Conservation (phyloP, 2,113 vertebrate species). For the Oxyura jamaicensis region DNA sequence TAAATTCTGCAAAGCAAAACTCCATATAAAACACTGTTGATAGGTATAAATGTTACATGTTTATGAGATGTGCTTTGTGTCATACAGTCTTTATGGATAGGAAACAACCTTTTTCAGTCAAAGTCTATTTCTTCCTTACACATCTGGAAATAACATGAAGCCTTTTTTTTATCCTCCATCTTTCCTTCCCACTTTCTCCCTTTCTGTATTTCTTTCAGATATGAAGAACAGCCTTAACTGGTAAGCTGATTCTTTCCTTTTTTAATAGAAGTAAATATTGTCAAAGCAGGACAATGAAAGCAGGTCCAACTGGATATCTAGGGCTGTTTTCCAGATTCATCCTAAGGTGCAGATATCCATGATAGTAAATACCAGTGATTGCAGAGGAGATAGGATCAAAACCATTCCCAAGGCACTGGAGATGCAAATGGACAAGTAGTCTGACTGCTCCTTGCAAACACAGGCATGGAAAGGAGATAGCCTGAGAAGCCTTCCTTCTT, state of each 20-base stretch:
- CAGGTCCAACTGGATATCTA: accelerated
- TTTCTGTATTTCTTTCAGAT: neutral
- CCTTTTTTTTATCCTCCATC: neutral
- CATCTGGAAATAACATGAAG: neutral
- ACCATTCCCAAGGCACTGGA: neutral
- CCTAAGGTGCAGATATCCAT: neutral
- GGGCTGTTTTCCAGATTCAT: neutral
- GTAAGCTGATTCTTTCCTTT: neutral
- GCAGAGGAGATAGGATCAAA: neutral
- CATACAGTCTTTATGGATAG: neutral
- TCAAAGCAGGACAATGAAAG: neutral
- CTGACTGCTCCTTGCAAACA: neutral
- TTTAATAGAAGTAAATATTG: neutral
- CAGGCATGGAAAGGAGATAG: neutral
- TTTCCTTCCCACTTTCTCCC: neutral
- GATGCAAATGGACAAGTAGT: neutral
- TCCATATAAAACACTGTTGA: neutral
- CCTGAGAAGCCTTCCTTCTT: neutral
- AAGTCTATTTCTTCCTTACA: neutral
- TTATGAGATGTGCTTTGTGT: neutral
- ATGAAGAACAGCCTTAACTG: neutral
- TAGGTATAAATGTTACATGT: neutral
- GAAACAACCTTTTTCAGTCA: neutral
- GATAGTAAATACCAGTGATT: neutral
- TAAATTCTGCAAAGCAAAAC: neutral